Conservation (phyloP, 1,140 invertebrate species). For the Phortica variegata region DNA sequence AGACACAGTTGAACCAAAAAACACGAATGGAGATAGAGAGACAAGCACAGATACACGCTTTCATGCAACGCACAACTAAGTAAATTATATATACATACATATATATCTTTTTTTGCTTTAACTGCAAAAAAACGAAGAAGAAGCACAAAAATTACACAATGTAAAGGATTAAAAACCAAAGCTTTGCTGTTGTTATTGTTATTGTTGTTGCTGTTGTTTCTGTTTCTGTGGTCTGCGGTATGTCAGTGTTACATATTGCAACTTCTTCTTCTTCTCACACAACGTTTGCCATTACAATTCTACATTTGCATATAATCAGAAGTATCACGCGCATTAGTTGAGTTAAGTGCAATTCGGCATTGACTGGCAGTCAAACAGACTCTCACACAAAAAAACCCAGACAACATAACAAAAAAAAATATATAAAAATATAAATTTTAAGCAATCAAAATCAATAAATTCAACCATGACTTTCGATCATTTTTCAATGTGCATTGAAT, state of each 20-base stretch:
- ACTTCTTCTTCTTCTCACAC: no score
- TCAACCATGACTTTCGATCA: no score
- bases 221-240: slow-evolving; percentile 13
- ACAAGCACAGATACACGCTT: slow-evolving; percentile 11
- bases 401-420: no score
- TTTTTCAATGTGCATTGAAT: no score
- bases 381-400: no score
- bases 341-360: no score
- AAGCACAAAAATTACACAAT: slow-evolving; percentile 14
- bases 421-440: no score
- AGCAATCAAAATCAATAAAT: no score
- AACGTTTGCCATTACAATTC: no score
- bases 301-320: slow-evolving; percentile 1
- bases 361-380: no score
- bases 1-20: no score
- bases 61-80: slow-evolving; percentile 20
- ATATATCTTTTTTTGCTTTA: slow-evolving; percentile 21
- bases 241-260: slow-evolving; percentile 13
- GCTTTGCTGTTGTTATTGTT: slow-evolving; percentile 22
- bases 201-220: not conserved
- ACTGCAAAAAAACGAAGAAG: slow-evolving; percentile 51
- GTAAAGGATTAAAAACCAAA: slow-evolving; percentile 50
- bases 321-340: not conserved
- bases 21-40: no score
- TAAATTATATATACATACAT: slow-evolving; percentile 35